Conservation (phyloP, 2,113 vertebrate species). For the Beaufortia kweichowensis region DNA sequence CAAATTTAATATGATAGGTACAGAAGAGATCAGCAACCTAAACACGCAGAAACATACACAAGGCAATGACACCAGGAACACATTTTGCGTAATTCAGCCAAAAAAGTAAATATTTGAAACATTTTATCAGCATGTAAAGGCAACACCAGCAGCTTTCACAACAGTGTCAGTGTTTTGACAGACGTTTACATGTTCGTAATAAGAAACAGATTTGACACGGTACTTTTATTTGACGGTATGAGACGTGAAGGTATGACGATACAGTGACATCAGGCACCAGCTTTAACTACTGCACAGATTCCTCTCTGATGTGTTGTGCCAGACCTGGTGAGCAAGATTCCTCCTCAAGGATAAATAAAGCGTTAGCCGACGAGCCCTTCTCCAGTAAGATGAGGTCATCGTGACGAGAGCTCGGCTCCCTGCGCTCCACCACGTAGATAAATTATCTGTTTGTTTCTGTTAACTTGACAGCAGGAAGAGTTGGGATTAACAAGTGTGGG, state of each 20-base stretch:
- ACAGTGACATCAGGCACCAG: constrained; percentile 10
- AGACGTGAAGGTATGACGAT: neutral
- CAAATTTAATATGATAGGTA: no score
- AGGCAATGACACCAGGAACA: no score
- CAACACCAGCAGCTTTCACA: no score
- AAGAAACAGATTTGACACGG: no score
- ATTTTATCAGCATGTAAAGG: no score
- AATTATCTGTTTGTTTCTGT: constrained; percentile 28
- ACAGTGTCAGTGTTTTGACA: no score
- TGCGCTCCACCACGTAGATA: constrained; percentile 7
- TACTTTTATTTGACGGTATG: no score
- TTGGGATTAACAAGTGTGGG: constrained; percentile 39
- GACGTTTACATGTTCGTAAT: no score
- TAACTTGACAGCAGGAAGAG: constrained; percentile 43
- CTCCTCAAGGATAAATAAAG: constrained; percentile 42
- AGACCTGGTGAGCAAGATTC: constrained; percentile 20
- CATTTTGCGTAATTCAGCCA: no score
- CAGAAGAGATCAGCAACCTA: no score
- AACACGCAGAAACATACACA: no score
- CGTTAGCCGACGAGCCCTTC: neutral
- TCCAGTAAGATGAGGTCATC: constrained; percentile 23
- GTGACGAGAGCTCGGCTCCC: constrained; percentile 22
- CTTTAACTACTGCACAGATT: constrained; percentile 33
- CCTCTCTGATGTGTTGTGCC: constrained; percentile 37
- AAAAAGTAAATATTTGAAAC: no score